Base-by-base conservation (phyloP, 2,888 invertebrate genomes). In the Ophioninae sp. region DNA sequence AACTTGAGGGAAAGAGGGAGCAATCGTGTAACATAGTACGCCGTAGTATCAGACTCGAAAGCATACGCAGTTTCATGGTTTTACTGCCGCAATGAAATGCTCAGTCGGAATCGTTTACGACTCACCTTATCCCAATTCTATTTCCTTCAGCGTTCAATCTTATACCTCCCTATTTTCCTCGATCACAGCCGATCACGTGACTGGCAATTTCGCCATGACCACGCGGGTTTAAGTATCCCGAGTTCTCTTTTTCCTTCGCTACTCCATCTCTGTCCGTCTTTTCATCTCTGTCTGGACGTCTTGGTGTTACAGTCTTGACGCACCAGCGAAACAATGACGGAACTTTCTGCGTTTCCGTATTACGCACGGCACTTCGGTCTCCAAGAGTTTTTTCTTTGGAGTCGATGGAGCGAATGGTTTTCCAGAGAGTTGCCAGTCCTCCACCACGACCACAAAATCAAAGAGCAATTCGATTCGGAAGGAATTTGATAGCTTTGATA, bases 31-130 rank as follows among this genome's bases (percentile, higher is more conserved):
- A 44, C 39, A 74, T 56, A 75, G 79, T 75, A 61, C 63, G 67
- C 67, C 30, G 30, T 44, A 69, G 69, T 56, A 76, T 72, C 61
- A 44, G 58, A 44, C 71, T 65, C 51, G 77, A 56, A 22, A 59
- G 68, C 72, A 64, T 72, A 72, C 69, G 63, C 68, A 74, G 79
- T 81, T 76, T 83, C 85, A 84, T 78, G 68, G 81, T 83, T 86
- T 86, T 84, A 85, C 68, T 73, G 81, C 81, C 72, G 82, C 84
- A 87, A 87, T 85, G 78, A 86, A 87, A 85, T 85, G 82, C 65
- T 84, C 83, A 83, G 83, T 85, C 69, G 79, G 63, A 75, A 3
- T 59, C 84, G 77, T 86, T 87, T 87, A 86, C 86, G 86, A 86
- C 79, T 80, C 84, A 44, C 79, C 85, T 76, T 71, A 39, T 81